Conservation (phyloP, 2,797 vertebrate genomes). For the Cuniculus paca region DNA sequence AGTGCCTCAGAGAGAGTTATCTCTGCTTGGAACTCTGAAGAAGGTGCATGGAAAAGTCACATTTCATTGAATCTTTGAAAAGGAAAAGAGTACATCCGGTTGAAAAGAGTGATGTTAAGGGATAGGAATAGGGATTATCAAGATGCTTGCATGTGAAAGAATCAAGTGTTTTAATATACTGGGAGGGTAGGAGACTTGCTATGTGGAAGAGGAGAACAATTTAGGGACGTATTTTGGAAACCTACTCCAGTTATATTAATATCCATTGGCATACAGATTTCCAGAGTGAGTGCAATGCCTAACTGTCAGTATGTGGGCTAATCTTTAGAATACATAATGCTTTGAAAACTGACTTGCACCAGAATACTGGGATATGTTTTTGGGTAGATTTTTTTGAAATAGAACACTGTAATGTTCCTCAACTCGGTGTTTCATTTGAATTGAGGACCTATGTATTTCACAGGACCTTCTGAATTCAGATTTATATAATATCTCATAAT, state of each 20-base stretch:
- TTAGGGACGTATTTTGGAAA: neutral
- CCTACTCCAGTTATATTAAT: neutral
- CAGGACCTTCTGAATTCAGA: constrained; percentile 22
- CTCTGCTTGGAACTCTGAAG: neutral
- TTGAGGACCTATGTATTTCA: neutral
- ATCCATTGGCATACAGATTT: neutral
- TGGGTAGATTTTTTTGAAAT: neutral
- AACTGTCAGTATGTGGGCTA: neutral
- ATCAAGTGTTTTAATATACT: neutral
- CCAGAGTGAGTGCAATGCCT: neutral
- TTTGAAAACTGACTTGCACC: constrained; percentile 1
- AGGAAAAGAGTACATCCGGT: neutral
- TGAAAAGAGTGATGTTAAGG: neutral
- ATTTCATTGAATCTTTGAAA: neutral
- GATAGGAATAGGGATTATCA: neutral
- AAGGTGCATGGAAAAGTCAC: neutral
- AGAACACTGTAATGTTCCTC: neutral
- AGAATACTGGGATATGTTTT: neutral
- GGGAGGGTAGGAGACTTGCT: neutral
- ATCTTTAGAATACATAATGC: neutral
- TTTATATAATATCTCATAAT: neutral
- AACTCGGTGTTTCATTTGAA: neutral
- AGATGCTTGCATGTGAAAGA: neutral
- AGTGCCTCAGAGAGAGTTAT: neutral
- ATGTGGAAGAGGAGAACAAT: neutral